Evolutionary conservation across 2,888 invertebrate genomes (phyloP), one percentile per base, ranked within the genome.

Genomic region (Prenolepis imparis): DNA sequence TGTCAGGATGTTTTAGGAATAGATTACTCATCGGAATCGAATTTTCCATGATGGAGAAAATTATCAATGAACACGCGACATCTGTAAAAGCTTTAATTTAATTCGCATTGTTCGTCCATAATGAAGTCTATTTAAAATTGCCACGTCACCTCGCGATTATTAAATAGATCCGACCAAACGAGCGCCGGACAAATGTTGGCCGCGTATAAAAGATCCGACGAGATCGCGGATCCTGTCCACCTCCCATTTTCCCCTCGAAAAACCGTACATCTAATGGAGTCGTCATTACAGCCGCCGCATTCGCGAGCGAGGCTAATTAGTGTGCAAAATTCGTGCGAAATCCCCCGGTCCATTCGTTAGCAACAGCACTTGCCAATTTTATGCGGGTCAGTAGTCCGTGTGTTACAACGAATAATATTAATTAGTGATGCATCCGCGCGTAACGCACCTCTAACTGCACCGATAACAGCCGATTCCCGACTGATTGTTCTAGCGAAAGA

Each of bases 381-480:
- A 63, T 64, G 75, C 75, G 63, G 81, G 77, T 75, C 81, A 55
- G 21, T 77, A 41, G 52, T 44, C 70, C 41, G 78, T 70, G 55
- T 41, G 70, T 57, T 78, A 72, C 78, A 80, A 72, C 44, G 59
- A 80, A 80, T 80, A 80, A 80, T 80, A 80, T 80, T 80, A 80
- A 80, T 80, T 80, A 80, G 59, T 18, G 59, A 80, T 72, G 72
- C 59, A 72, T 48, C 36, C 78, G 36, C 78, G 57, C 72, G 72
- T 70, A 72, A 78, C 78, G 70, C 68, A 32, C 57, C 32, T 68
- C 41, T 48, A 70, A 15, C 32, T 18, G 32, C 59, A 24, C 9
- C 59, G 32, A 28, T 57, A 72, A 18, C 78, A 72, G 21, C 41
- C 78, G 57, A 55, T 70, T 24, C n/a, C n/a, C 39, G 28, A 21